Evolutionary conservation across 2,888 invertebrate species (phyloP), one percentile per base, ranked within the genome.

Genomic region (Drosophila hamatofila): DNA sequence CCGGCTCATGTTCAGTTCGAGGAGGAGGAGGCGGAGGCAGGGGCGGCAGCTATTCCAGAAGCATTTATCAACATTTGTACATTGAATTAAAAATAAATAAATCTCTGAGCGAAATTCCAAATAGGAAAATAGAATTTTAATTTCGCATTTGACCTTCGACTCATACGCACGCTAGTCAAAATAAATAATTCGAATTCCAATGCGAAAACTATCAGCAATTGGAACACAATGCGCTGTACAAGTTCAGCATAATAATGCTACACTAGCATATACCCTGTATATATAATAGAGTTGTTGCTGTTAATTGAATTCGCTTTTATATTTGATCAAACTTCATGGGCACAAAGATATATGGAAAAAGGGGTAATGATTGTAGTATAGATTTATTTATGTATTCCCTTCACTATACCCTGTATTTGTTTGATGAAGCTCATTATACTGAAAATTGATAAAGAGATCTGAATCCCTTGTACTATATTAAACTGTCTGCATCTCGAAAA

Each of bases 1-100:
- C 8, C 44, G 44, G 44, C n/a, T 48, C 25, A 46, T 25, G 46
- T 46, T 25, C 46, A 46, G 25, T 25, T 46, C 4, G 14, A 25
- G 8, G 16, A 7, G 49, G 30, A 35, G 0, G 16, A 6, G 18
- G 39, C 1, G 41, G 39, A n/a, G 35, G 14, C 16, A 48, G 21
- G 33, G 8, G 41, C n/a, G 23, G 21, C 35, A 18, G 54, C 60
- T 63, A 54, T 70, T 72, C 25, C 35, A 58, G 63, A 69, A 83
- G 73, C 83, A 83, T 83, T 83, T 87, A 83, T 83, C 83, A 83
- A 82, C 75, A 80, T 84, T 81, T 84, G 78, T 65, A 80, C 78
- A 80, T 77, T 70, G 82, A 73, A 84, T 81, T 80, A 72, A 78
- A 81, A 81, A 66, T 73, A 79, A 76, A 78, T 83, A 78, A 78